Conservation (phyloP, 2,888 invertebrate species). For the Rhimphoctona megacephalus region DNA sequence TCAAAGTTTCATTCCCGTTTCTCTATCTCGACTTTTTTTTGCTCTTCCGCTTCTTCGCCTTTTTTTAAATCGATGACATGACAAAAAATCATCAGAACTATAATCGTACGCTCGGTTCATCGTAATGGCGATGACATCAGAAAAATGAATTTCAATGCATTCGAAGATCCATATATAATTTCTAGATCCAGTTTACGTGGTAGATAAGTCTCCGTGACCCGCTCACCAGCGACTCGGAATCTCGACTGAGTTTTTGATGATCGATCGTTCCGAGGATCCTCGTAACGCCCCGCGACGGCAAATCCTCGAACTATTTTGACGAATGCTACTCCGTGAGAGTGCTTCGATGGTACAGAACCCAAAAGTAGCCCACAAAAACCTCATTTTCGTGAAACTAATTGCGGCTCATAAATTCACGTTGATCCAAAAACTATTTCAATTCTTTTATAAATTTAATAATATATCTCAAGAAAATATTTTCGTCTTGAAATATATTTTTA, state of each 20-base stretch:
- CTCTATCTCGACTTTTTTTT: constrained; percentile 29
- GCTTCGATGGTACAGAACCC: constrained; percentile 81
- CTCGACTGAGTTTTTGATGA: constrained; percentile 58
- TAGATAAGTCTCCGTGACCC: constrained; percentile 6
- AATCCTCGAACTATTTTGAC: constrained; percentile 79
- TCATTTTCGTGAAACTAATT: neutral
- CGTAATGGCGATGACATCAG: neutral
- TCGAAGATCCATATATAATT: neutral
- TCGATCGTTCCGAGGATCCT: constrained; percentile 65
- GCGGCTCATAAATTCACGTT: neutral
- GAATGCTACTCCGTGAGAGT: constrained; percentile 62
- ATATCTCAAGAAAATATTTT: neutral
- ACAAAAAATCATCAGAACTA: neutral
- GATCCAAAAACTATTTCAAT: no score
- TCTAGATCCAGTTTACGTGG: neutral
- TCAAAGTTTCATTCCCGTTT: constrained; percentile 44
- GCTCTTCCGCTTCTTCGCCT: neutral
- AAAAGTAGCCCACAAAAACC: neutral
- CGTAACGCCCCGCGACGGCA: constrained; percentile 81
- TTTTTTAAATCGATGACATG: neutral
- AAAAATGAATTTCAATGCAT: neutral
- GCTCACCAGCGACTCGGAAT: constrained; percentile 42
- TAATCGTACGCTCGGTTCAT: constrained; percentile 34
- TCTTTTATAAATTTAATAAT: no score
- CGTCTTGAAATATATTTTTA: no score